Evolutionary conservation across 2,888 invertebrate species (phyloP).

Genomic region (Pandemis corylana): DNA sequence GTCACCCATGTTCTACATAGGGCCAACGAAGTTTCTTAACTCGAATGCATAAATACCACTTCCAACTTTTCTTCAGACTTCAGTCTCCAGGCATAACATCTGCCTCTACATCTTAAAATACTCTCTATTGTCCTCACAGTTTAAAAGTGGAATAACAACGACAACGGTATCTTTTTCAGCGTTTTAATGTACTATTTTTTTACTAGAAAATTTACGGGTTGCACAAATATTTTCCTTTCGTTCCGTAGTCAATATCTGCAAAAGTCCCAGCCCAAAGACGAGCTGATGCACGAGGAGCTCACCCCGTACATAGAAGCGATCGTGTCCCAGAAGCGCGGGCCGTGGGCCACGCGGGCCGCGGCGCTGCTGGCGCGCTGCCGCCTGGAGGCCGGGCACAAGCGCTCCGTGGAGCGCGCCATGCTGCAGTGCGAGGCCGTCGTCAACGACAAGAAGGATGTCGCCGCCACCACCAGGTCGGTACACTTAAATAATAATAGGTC

Average conservation of each 20-base stretch:
- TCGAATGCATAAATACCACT: too few relatives aligned
- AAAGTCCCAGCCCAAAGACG: slow-evolving; percentile 91
- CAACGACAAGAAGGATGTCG: slow-evolving; percentile 74
- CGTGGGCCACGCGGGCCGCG: slow-evolving; percentile 91
- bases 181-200: too few relatives aligned
- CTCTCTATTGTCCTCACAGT: too few relatives aligned
- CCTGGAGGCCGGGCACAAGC: slow-evolving; percentile 90
- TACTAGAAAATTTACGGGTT: not conserved
- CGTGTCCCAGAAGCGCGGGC: slow-evolving; percentile 87
- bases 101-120: too few relatives aligned
- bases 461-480: slow-evolving; percentile 63
- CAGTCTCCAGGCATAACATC: too few relatives aligned
- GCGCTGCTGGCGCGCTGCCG: slow-evolving; percentile 91
- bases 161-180: too few relatives aligned
- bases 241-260: slow-evolving; percentile 87
- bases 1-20: too few relatives aligned
- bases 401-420: slow-evolving; percentile 95
- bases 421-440: slow-evolving; percentile 93
- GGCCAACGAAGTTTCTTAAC: too few relatives aligned
- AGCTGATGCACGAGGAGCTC: slow-evolving; percentile 92
- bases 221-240: too few relatives aligned
- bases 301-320: slow-evolving; percentile 89
- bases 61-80: too few relatives aligned
- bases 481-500: too few relatives aligned
- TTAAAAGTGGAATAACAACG: too few relatives aligned